phyloP scores from a whole-genome alignment of 2,797 vertebrate species.

The Kryptolebias ocellatus region DNA sequence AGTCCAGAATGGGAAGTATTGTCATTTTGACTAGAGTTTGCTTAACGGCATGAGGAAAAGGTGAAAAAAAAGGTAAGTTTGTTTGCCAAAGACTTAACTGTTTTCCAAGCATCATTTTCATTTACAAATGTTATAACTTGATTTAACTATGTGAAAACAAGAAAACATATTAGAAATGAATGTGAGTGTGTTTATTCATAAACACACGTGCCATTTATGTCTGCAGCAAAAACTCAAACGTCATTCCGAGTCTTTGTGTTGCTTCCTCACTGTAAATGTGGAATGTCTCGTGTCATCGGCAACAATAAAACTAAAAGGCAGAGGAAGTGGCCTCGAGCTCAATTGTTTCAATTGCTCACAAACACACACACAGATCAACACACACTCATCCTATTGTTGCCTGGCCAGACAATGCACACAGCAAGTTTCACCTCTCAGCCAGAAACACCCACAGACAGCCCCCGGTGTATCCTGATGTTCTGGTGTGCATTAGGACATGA shows the following conservation, averaged over 20 bases:
- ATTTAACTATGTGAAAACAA: no score
- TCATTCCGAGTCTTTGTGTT: conserved; percentile 48
- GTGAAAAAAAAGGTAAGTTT: no score
- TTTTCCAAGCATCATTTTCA: no score
- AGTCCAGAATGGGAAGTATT: no score
- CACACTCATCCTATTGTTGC: conserved; percentile 67
- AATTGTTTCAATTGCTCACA: conserved; percentile 55
- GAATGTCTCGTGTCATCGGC: conserved; percentile 39
- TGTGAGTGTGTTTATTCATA: conserved; percentile 12
- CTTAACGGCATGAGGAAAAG: no score
- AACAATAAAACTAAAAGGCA: conserved; percentile 58
- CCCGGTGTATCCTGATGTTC: conserved; percentile 52
- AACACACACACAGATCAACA: conserved; percentile 27
- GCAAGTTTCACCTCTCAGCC: conserved; percentile 47
- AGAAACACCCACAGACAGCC: conserved; percentile 46
- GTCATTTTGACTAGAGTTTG: no score
- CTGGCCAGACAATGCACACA: conserved; percentile 44
- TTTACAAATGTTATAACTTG: no score
- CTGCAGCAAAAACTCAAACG: conserved; percentile 27
- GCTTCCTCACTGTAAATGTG: conserved; percentile 51
- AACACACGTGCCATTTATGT: background rate
- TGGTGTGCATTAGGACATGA: conserved; percentile 70
- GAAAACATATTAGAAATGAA: background rate
- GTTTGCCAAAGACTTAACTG: no score
- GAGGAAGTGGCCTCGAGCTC: conserved; percentile 61